phyloP scores from a whole-genome alignment of 2,888 invertebrate genomes.

The Orchesellides sinensis region DNA sequence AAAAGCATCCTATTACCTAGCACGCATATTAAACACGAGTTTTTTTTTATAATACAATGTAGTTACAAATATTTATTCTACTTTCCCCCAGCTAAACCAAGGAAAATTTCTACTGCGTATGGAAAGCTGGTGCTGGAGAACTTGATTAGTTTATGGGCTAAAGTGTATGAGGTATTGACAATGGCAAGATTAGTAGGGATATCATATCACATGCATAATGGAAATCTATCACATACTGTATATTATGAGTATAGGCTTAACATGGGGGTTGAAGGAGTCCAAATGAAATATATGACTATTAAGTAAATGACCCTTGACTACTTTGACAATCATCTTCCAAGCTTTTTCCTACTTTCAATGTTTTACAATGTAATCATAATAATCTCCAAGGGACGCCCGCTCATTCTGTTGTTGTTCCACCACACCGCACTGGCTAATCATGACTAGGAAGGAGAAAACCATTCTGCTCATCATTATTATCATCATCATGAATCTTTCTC shows the following conservation, averaged over 20 bases:
- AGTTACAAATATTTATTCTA: no score
- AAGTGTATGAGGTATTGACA: no score
- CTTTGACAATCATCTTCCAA: conserved; percentile 70
- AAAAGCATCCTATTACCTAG: no score
- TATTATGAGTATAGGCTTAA: no score
- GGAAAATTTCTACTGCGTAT: no score
- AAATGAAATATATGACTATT: conserved; percentile 66
- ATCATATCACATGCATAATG: neutral
- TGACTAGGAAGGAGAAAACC: conserved; percentile 30
- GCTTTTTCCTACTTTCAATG: conserved; percentile 55
- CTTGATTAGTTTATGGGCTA: no score
- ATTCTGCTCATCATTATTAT: conserved; percentile 23
- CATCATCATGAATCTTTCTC: conserved; percentile 38
- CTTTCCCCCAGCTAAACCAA: no score
- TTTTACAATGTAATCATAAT: conserved; percentile 58
- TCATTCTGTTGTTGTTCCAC: conserved; percentile 61
- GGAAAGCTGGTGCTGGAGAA: no score
- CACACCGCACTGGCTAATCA: conserved; percentile 60
- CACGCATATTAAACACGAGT: no score
- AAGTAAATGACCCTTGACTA: conserved; percentile 75
- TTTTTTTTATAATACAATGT: no score
- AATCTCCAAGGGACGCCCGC: conserved; percentile 56
- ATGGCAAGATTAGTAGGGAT: neutral
- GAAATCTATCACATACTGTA: neutral
- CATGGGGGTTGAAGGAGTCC: conserved; percentile 26